Evolutionary conservation across 1,140 invertebrate species (phyloP), one percentile per base, ranked within the genome.

Genomic region (Pseudomyrmex sp.): DNA sequence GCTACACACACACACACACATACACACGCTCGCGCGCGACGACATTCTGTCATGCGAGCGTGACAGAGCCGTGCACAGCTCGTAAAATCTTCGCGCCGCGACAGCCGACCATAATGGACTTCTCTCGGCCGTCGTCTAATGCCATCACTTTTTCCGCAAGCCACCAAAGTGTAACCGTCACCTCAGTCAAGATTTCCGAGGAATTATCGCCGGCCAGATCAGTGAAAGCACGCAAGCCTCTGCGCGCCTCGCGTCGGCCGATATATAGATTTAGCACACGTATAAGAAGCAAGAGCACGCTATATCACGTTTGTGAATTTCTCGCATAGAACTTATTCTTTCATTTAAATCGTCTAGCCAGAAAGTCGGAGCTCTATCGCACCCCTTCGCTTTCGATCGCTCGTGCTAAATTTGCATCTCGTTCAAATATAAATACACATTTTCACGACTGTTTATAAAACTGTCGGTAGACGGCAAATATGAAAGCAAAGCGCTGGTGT

Each of bases 1-100:
- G 35, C 35, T 35, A n/a, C 50, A 70, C 13, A 12, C 18, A 73
- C 26, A 18, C 18, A 26, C 20, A 48, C 5, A 8, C n/a, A n/a
- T n/a, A n/a, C n/a, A n/a, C 15, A 35, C 26, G 48, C 58, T 1
- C 15, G 48, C 54, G 5, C 20, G 9, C 74, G 44, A 61, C 18
- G 70, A 75, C 61, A 75, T 50, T 82, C 62, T 63, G 79, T 82
- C 79, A 63, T 75, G 70, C 26, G 62, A 75, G 69, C 70, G 35
- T 62, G 79, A 82, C 58, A 63, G 58, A 62, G 77, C 12, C 69
- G 23, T 7, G 35, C 35, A 35, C 35, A 35, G 35, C 69, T 63
- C 56, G 48, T 82, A 82, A 82, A 72, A 73, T 61, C 46, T 18
- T 73, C 48, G 46, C 23, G 56, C 12, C 65, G 15, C 9, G 2